phyloP scores from a whole-genome alignment of 2,888 invertebrate species.

The Prionchulus punctatus region DNA sequence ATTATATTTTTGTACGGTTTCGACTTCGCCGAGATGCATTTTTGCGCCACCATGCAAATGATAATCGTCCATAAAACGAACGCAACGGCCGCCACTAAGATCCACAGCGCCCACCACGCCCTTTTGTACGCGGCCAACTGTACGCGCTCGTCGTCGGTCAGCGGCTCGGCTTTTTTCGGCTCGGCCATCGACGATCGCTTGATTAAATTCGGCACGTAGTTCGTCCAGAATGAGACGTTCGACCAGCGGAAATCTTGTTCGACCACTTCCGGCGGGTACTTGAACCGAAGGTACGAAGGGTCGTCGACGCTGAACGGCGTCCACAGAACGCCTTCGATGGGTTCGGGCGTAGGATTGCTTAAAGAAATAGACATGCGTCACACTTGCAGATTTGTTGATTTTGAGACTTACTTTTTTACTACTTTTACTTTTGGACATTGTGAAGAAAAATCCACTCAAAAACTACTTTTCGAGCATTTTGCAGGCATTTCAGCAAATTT shows the following conservation, averaged over 20 bases:
- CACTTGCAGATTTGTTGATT: no score
- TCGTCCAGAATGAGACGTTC: conserved; percentile 28
- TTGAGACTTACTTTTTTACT: no score
- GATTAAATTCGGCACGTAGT: conserved; percentile 11
- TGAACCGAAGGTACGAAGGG: conserved; percentile 21
- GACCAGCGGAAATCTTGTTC: conserved; percentile 22
- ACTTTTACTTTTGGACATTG: no score
- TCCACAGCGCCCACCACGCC: conserved; percentile 29
- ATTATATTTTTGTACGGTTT: conserved; percentile 11
- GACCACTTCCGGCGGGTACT: conserved; percentile 18
- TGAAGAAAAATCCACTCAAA: no score
- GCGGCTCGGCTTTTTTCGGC: conserved; percentile 12
- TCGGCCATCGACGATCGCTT: conserved; percentile 10
- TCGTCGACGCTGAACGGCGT: conserved; percentile 17
- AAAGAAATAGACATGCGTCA: no score
- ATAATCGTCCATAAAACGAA: conserved; percentile 24
- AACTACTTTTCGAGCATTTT: no score
- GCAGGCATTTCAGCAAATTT: no score
- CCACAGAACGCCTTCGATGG: conserved; percentile 19
- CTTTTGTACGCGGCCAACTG: conserved; percentile 24
- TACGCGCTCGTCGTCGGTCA: conserved; percentile 8
- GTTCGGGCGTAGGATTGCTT: conserved; percentile 20
- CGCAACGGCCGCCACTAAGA: conserved; percentile 24
- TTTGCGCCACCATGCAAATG: conserved; percentile 20
- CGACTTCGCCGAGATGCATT: conserved; percentile 15